Evolutionary conservation across 2,113 vertebrate genomes (phyloP), one percentile per base, ranked within the genome.

Genomic region (Ornithorhynchus anatinus): DNA sequence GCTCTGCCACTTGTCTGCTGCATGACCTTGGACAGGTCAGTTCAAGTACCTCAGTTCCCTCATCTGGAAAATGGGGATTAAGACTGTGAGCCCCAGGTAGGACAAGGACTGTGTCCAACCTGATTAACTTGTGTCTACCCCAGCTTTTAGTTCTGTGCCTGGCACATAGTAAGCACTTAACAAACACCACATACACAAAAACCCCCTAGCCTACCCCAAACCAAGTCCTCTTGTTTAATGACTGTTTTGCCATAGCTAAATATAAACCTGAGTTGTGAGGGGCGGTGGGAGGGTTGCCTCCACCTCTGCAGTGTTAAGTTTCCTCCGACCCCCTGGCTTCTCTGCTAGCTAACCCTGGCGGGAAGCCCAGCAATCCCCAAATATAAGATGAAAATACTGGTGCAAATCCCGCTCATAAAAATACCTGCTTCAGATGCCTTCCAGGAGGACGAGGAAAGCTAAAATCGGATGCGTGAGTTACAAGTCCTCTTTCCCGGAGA

Each of bases 371-470:
- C 77, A 69, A 81, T 79, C 77, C 84, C 81, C 77, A 74, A 75
- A 63, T 32, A 50, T n/a, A 68, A 75, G 83, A 89, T 88, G 88
- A 92, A 94, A 93, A 94, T 92, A 94, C 85, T 67, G 76, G 44
- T 79, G 86, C 82, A 91, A 89, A 92, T 91, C 88, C 83, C 59
- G 65, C 82, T 90, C 67, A 79, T 89, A 85, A 91, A 91, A 91
- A 88, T 79, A 77, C 79, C 80, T 85, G 86, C 89, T 83, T 88
- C 79, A 83, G 89, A 92, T 92, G 92, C 88, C 91, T 93, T 93
- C 88, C 86, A 80, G 69, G 89, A 87, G 90, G 89, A 90, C 77
- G 81, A 82, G 82, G 85, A 86, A 72, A 58, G 81, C 88, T 90
- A 91, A 92, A 94, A 94, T 89, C 91, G 91, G 88, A 84, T 0